Base-by-base conservation (phyloP, 2,797 vertebrate species). In the Centropyge bicolor region DNA sequence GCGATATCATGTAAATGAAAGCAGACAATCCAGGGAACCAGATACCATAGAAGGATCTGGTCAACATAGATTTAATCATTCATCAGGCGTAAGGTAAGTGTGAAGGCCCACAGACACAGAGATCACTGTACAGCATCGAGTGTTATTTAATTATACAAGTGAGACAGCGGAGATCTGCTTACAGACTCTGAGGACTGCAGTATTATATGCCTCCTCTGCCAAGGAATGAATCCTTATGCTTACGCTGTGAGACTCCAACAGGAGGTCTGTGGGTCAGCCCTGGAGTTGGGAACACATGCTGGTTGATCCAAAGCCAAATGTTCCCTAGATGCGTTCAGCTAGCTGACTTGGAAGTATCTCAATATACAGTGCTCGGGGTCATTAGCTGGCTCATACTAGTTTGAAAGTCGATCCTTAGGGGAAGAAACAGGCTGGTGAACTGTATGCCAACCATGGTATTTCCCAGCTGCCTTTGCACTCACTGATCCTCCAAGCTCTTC, bases 141-240 rank as follows among this genome's bases (percentile, higher is more conserved):
- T 79, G 72, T 75, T 66, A 74, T 85, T 85, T 76, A 84, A 86
- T 89, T 81, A 88, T 82, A 45, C 79, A 85, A 71, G 69, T 68
- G 78, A 82, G 74, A 81, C 51, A 81, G 74, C 75, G 78, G 20
- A 77, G 71, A 84, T 76, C 74, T 3, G 0, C 80, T 81, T 76
- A 72, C 66, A 79, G 68, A 69, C 78, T 38, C 72, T 3, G 71
- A 82, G 69, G 64, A 63, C 56, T 38, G 49, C 19, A 12, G 40
- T 31, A 78, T 73, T 48, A 77, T 68, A 12, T 13, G 52, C 8
- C 22, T 64, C 24, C 40, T 70, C 54, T 75, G 77, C 83, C 77
- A 69, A 54, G 57, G 66, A 80, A 65, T 80, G 51, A 63, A 43
- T 77, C 40, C 56, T 17, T 9, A 8, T 11, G 61, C 54, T 31